phyloP scores from a whole-genome alignment of 2,888 invertebrate genomes.

The Petrolisthes cinctipes region DNA sequence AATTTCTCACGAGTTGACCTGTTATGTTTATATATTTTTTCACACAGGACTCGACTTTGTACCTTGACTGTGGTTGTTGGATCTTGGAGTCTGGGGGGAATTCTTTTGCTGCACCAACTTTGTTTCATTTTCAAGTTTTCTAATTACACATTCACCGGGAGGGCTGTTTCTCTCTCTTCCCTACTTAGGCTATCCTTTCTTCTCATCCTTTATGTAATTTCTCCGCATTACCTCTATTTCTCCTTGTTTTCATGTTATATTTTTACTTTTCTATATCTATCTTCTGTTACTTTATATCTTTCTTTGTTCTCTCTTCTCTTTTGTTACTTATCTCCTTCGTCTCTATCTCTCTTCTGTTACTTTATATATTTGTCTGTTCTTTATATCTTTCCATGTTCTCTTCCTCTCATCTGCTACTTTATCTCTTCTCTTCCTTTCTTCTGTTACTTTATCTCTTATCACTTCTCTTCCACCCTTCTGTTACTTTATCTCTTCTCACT shows the following conservation, averaged over 20 bases:
- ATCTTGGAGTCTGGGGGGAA: no score
- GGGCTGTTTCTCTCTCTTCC: conserved; percentile 12
- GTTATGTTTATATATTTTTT: no score
- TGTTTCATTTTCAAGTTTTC: no score
- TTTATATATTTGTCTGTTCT: background rate
- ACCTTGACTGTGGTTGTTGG: no score
- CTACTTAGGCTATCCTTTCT: conserved; percentile 6
- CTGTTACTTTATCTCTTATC: background rate
- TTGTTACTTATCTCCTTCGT: background rate
- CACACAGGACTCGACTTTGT: no score
- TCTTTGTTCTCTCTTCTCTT: background rate
- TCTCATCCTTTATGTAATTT: conserved; percentile 17
- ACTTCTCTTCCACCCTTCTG: background rate
- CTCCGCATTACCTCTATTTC: background rate
- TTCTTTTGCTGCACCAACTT: no score
- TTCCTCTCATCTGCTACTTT: conserved; percentile 6
- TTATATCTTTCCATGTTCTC: background rate
- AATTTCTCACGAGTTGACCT: no score
- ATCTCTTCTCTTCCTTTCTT: background rate
- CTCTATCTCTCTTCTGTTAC: background rate
- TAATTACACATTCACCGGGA: no score
- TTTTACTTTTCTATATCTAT: background rate
- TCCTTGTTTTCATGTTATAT: background rate
- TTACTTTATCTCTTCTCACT: background rate
- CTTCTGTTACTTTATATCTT: background rate